Conservation (phyloP, 2,888 invertebrate species). For the Hemithea aestivaria region DNA sequence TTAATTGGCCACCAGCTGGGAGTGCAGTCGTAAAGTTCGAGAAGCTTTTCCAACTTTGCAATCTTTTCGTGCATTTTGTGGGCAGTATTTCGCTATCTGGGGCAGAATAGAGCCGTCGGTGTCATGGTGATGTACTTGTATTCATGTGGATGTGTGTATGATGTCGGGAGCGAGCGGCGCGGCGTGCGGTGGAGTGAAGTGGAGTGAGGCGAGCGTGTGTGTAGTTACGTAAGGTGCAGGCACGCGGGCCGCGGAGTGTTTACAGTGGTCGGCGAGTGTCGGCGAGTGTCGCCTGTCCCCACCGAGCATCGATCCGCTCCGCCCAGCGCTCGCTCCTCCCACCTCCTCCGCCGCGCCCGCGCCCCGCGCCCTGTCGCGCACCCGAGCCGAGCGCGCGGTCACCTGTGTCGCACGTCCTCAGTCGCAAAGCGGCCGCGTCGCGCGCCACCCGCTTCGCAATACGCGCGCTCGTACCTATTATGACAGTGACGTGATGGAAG, state of each 20-base stretch:
- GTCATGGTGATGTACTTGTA: slow-evolving; percentile 1
- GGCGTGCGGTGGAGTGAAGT: slow-evolving; percentile 30
- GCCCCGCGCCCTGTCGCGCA: slow-evolving; percentile 69
- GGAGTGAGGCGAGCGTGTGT: slow-evolving; percentile 32
- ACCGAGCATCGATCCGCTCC: slow-evolving; percentile 77
- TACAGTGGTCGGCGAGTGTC: slow-evolving; percentile 62
- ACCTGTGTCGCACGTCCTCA: slow-evolving; percentile 80
- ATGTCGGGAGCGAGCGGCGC: slow-evolving; percentile 20
- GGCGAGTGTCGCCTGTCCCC: slow-evolving; percentile 74
- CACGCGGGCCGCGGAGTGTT: slow-evolving; percentile 53
- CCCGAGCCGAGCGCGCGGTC: slow-evolving; percentile 76
- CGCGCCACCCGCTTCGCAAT: slow-evolving; percentile 75
- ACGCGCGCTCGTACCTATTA: slow-evolving; percentile 52
- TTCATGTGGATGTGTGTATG: background rate
- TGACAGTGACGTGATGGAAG: slow-evolving; percentile 76
- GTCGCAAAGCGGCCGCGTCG: slow-evolving; percentile 80
- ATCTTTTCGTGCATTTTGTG: background rate
- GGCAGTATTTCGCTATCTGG: background rate
- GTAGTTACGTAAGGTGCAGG: slow-evolving; percentile 57
- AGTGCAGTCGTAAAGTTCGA: slow-evolving; percentile 5
- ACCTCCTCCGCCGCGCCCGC: slow-evolving; percentile 54
- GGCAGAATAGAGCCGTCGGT: slow-evolving; percentile 1
- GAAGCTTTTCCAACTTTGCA: slow-evolving; percentile 1
- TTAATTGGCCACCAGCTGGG: slow-evolving; percentile 6
- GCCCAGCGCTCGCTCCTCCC: slow-evolving; percentile 75